Conservation (phyloP, 1,140 invertebrate species). For the Lucilia sericata region DNA sequence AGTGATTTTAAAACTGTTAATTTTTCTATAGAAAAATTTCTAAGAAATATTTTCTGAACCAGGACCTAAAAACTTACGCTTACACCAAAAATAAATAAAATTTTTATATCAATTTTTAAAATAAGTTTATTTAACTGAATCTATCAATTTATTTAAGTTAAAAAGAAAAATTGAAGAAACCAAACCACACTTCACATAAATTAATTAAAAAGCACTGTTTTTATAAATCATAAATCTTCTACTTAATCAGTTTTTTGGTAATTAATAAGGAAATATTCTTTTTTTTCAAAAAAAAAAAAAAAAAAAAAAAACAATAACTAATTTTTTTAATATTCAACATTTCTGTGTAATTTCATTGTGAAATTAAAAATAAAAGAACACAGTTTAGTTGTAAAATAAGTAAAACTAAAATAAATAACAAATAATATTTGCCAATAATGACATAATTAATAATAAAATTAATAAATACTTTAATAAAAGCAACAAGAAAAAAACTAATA, state of each 20-base stretch:
- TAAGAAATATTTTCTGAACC: no score
- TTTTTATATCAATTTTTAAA: no score
- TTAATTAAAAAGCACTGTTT: conserved; percentile 23
- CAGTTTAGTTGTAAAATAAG: conserved; percentile 53
- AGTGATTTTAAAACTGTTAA: no score
- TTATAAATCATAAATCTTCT: conserved; percentile 9
- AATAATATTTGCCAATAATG: conserved; percentile 45
- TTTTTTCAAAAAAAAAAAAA: conserved; percentile 46
- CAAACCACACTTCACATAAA: background rate
- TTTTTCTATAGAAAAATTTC: no score
- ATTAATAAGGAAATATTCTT: no score
- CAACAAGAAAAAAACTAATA: conserved; percentile 23
- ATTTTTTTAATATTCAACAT: conserved; percentile 50
- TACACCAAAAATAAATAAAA: no score
- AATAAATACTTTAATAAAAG: conserved; percentile 34
- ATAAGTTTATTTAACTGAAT: no score
- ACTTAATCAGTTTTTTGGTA: conserved; percentile 38
- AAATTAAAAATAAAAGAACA: conserved; percentile 55
- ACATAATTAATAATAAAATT: background rate
- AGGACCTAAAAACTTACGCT: no score
- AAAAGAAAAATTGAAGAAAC: background rate
- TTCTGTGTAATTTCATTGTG: conserved; percentile 61
- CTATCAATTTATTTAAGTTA: background rate
- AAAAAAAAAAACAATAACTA: conserved; percentile 43
- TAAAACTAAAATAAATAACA: conserved; percentile 23